These are phyloP conservation scores for Suncus etruscus DNA, from an alignment of 2,113 vertebrate species.

Conservation along the genomic window DNA sequence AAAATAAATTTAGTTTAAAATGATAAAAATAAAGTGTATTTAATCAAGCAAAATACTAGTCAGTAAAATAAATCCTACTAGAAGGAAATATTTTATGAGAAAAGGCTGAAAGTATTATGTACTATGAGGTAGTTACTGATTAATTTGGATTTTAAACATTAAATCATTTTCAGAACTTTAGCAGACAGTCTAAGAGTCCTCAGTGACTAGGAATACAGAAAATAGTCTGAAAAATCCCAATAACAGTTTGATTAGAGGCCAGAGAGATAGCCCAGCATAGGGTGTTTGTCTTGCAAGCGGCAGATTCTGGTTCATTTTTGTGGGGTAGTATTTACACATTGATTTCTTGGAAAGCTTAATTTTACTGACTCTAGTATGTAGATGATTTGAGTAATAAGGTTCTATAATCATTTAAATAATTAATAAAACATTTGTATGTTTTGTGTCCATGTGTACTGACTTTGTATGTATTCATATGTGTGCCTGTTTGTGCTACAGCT, in stretches of 20 bases:
- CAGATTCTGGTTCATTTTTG: not conserved
- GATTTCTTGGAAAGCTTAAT: not conserved
- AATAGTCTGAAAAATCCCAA: not conserved
- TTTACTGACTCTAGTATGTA: not conserved
- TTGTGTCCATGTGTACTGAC: not conserved
- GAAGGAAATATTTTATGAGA: not conserved
- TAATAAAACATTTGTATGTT: not conserved
- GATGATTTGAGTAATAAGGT: not conserved
- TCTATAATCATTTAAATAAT: constrained; percentile 58
- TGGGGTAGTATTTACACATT: not conserved
- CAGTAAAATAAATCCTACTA: not conserved
- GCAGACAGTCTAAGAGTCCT: not conserved
- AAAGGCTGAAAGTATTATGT: not conserved
- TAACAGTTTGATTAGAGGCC: not conserved
- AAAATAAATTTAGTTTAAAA: not conserved
- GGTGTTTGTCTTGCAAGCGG: too few relatives aligned
- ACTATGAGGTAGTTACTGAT: not conserved
- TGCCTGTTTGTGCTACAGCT: constrained; percentile 2
- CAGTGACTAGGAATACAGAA: not conserved
- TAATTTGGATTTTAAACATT: constrained; percentile 37
- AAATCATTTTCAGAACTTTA: not conserved
- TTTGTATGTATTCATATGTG: not conserved
- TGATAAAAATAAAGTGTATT: not conserved
- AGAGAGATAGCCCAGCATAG: too few relatives aligned
- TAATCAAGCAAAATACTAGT: not conserved